A percentile compares a stretch with the other conserved stretches of the same genome.
Evolutionary conservation across 92 coral and sea anemone species (phyloP).

Genomic region (Porites cylindrica): DNA sequence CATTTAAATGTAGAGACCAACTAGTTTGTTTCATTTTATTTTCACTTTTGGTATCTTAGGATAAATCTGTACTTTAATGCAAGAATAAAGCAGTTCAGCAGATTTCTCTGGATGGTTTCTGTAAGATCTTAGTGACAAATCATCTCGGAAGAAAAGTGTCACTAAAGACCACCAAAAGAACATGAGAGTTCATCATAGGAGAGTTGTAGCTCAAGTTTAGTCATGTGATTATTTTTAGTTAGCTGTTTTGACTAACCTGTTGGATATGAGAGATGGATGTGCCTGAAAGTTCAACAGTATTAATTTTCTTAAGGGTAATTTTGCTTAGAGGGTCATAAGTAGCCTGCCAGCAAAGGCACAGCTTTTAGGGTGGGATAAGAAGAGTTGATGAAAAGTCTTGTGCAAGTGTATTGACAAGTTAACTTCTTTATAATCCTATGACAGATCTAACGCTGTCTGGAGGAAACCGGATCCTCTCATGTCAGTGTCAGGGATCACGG

Average conservation of each 20-base stretch:
- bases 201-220: no score
- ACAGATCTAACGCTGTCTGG: constrained; percentile 57
- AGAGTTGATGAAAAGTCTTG: background rate
- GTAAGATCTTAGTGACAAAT: background rate
- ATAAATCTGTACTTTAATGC: background rate
- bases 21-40: background rate
- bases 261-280: no score
- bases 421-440: constrained; percentile 49
- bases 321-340: no score
- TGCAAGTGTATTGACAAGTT: constrained; percentile 39
- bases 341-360: no score
- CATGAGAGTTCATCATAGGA: background rate
- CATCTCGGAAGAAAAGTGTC: background rate
- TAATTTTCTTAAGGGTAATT: background rate
- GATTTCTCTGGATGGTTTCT: background rate
- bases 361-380: no score
- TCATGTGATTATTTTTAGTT: no score
- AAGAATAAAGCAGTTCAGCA: constrained; percentile 10
- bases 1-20: background rate
- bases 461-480: constrained; percentile 57
- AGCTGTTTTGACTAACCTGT: no score
- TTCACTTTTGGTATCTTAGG: background rate
- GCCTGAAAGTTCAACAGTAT: background rate
- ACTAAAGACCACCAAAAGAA: background rate
- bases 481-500: constrained; percentile 52